These are phyloP conservation scores for Ascaphus truei DNA, from an alignment of 2,113 vertebrate genomes.

Conservation along the genomic window DNA sequence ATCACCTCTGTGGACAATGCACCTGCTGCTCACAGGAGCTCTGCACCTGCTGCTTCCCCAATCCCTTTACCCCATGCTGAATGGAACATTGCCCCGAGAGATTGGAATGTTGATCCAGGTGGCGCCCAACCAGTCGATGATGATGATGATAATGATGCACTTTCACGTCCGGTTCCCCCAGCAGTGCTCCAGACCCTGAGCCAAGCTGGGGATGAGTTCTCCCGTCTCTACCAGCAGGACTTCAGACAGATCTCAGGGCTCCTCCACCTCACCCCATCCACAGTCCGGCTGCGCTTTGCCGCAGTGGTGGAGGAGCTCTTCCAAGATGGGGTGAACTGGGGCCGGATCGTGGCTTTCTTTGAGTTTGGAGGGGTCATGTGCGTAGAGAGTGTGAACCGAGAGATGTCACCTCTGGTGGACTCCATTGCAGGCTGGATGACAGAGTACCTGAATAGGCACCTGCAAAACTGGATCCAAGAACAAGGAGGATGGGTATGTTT, in stretches of 20 bases:
- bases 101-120: not conserved
- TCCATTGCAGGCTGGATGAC: conserved; percentile 93
- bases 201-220: conserved; percentile 88
- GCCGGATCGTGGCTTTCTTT: conserved; percentile 95
- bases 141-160: not conserved
- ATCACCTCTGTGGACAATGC: not conserved
- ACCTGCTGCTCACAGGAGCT: conserved; percentile 13
- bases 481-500: conserved; percentile 95
- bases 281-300: conserved; percentile 80
- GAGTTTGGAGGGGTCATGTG: conserved; percentile 95
- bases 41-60: conserved; percentile 21
- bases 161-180: conserved; percentile 53
- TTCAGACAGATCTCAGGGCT: conserved; percentile 90
- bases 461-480: conserved; percentile 93
- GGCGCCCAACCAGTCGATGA: not conserved
- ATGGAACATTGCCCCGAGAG: not conserved
- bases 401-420: conserved; percentile 86
- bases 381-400: conserved; percentile 86
- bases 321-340: conserved; percentile 96
- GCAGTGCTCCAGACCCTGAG: conserved; percentile 80
- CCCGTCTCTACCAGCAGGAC: conserved; percentile 84
- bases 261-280: conserved; percentile 82
- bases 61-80: conserved; percentile 4
- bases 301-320: conserved; percentile 95
- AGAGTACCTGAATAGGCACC: conserved; percentile 90